These are phyloP conservation scores for Aporrectodea caliginosa DNA, from an alignment of 1,140 invertebrate genomes.

Conservation along the genomic window DNA sequence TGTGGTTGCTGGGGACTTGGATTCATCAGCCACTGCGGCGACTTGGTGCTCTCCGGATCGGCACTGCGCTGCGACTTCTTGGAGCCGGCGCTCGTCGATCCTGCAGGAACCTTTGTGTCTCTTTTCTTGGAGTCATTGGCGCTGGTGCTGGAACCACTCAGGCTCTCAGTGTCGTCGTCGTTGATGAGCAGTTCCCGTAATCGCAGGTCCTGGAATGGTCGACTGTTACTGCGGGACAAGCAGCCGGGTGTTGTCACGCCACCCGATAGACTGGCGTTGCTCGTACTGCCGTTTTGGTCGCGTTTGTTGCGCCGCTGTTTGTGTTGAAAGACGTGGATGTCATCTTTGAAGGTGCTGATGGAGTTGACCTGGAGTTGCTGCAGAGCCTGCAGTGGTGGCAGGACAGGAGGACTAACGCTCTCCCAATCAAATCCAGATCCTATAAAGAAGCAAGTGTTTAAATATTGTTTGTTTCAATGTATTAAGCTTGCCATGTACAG, in stretches of 20 bases:
- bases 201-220: constrained; percentile 30
- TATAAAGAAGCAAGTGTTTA: too few relatives aligned
- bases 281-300: neutral
- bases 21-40: constrained; percentile 58
- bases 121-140: constrained; percentile 17
- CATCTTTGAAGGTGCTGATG: neutral
- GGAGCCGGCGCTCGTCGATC: neutral
- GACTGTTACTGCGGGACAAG: neutral
- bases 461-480: too few relatives aligned
- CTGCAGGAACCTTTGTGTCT: too few relatives aligned
- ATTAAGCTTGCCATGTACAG: too few relatives aligned
- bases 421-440: constrained; percentile 1
- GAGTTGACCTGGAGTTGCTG: constrained; percentile 13
- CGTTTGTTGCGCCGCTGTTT: neutral
- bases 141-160: constrained; percentile 17
- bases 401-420: neutral
- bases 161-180: constrained; percentile 16
- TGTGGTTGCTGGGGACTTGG: constrained; percentile 51
- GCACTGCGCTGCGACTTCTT: constrained; percentile 36
- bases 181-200: constrained; percentile 28
- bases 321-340: neutral
- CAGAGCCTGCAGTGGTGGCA: constrained; percentile 9
- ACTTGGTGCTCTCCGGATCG: constrained; percentile 58
- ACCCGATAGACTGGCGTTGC: neutral
- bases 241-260: neutral